Evolutionary conservation across 2,113 vertebrate species (phyloP).

Genomic region (Podarcis cretensis): DNA sequence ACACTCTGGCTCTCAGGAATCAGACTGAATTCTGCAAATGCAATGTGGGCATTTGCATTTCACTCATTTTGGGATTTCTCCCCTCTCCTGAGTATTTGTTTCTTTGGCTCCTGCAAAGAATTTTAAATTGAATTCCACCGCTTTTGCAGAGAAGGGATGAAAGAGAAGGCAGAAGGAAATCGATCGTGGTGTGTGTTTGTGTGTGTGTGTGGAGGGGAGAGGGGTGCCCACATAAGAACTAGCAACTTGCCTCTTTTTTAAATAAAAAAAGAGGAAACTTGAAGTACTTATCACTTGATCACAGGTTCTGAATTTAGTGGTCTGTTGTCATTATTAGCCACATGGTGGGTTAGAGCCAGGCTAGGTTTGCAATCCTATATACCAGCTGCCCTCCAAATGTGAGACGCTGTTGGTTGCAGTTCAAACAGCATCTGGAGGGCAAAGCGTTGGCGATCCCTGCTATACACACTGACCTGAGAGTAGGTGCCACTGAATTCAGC

Average conservation of each 20-base stretch:
- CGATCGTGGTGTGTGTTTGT: not conserved
- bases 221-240: not conserved
- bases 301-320: not conserved
- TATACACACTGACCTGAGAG: not conserved
- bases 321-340: not conserved
- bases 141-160: not conserved
- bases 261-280: not conserved
- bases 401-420: too few species aligned
- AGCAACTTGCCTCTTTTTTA: conserved; percentile 50
- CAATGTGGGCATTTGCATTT: not conserved
- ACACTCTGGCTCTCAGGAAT: not conserved
- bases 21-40: not conserved
- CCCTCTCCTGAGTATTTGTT: not conserved
- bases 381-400: too few species aligned
- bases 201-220: not conserved
- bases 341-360: not conserved
- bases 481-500: too few species aligned
- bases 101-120: not conserved
- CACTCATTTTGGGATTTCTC: too few species aligned
- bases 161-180: not conserved
- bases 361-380: too few species aligned
- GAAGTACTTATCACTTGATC: not conserved
- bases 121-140: not conserved
- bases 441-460: not conserved
- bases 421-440: not conserved